Percentiles rank a stretch among this genome's conserved stretches.
phyloP scores from a whole-genome alignment of 1,140 invertebrate species.

The Hyles euphorbiae region DNA sequence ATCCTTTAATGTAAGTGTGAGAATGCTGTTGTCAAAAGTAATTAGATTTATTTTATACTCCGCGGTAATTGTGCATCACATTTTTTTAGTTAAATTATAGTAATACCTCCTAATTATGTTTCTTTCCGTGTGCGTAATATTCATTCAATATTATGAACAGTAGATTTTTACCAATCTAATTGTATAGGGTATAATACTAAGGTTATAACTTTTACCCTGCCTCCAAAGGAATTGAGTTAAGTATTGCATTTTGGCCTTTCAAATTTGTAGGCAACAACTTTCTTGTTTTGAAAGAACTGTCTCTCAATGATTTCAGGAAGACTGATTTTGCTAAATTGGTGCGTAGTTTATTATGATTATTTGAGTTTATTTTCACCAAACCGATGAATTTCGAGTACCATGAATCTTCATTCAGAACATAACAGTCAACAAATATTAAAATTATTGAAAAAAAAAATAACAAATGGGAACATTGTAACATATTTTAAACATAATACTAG shows the following conservation, averaged over 20 bases:
- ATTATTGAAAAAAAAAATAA: constrained; percentile 58
- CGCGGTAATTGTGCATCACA: neutral
- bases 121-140: too few species aligned
- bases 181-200: constrained; percentile 12
- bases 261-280: constrained; percentile 12
- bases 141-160: neutral
- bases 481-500: constrained; percentile 72
- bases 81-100: too few species aligned
- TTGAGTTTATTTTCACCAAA: neutral
- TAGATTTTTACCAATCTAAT: constrained; percentile 16
- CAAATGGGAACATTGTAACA: constrained; percentile 73
- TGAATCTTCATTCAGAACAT: constrained; percentile 18
- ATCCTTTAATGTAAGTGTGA: too few species aligned
- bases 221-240: constrained; percentile 49
- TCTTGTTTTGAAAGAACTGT: constrained; percentile 14
- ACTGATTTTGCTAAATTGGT: constrained; percentile 51
- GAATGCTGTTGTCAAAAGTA: neutral
- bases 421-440: constrained; percentile 30
- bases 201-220: constrained; percentile 23
- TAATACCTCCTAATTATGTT: too few species aligned
- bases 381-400: constrained; percentile 2
- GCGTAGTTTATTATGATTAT: constrained; percentile 3
- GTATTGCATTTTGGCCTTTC: constrained; percentile 40
- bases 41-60: neutral
- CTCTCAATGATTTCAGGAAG: constrained; percentile 35